phyloP scores from a whole-genome alignment of 2,113 vertebrate species.

The Corydoras sp. region DNA sequence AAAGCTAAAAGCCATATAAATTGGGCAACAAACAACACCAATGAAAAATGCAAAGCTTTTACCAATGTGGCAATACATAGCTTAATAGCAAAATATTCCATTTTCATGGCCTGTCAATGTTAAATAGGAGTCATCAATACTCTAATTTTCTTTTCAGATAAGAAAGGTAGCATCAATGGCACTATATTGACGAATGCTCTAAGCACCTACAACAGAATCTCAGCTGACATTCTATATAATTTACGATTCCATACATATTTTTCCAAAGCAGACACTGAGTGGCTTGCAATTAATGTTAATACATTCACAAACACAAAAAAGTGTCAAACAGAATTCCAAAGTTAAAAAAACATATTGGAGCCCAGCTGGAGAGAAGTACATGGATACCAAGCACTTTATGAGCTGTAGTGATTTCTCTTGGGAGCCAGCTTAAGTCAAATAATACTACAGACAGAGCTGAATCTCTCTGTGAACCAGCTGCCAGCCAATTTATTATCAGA shows the following conservation, averaged over 20 bases:
- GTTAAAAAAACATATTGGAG: not conserved
- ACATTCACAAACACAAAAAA: slow-evolving; percentile 22
- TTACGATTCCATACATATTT: slow-evolving; percentile 16
- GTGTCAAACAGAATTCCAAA: slow-evolving; percentile 22
- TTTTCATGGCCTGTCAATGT: not conserved
- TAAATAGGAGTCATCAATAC: slow-evolving; percentile 7
- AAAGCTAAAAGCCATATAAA: slow-evolving; percentile 1
- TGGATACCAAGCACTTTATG: slow-evolving; percentile 37
- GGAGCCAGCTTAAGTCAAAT: slow-evolving; percentile 41
- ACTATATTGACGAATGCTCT: slow-evolving; percentile 16
- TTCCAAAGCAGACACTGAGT: slow-evolving; percentile 11
- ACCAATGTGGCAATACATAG: not conserved
- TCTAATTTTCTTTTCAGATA: slow-evolving; percentile 22
- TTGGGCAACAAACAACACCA: not conserved
- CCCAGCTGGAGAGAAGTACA: not conserved
- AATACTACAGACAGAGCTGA: slow-evolving; percentile 39
- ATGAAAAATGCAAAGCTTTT: slow-evolving; percentile 5
- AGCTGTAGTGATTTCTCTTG: slow-evolving; percentile 11
- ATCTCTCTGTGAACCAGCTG: slow-evolving; percentile 44
- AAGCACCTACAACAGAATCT: slow-evolving; percentile 25
- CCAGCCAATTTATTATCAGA: slow-evolving; percentile 49
- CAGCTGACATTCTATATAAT: slow-evolving; percentile 7
- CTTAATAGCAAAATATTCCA: not conserved
- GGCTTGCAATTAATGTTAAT: slow-evolving; percentile 12
- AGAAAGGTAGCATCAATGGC: slow-evolving; percentile 13